Base-by-base conservation (phyloP, 2,888 invertebrate species). In the Sphaeridia pumilis region DNA sequence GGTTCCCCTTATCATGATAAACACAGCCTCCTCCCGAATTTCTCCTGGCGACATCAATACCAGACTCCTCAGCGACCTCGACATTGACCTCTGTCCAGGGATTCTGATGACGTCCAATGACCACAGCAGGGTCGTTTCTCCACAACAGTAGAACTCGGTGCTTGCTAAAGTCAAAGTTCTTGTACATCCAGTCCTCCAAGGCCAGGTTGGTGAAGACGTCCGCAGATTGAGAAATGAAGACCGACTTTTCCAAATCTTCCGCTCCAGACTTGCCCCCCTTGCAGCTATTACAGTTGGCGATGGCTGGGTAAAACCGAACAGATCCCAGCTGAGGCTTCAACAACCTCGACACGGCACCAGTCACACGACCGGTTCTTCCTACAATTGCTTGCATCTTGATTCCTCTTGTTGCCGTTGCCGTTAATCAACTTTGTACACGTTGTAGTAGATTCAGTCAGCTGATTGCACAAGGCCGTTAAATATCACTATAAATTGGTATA, bases 11-110 rank as follows among this genome's bases (percentile, higher is more conserved):
- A 71, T 98, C 97, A 70, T 98, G 97, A 71, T 89, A 98, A 24
- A 98, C 94, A 3, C 94, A 84, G 25, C 95, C 97, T 56, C 98
- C 79, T 26, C 97, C 97, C 71, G 94, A 94, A 68, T 88, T 88
- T 38, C 98, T 78, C 54, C 98, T 78, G 0, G 87, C 94, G 56
- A 94, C 67, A 12, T 78, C 74, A 52, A 95, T 81, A 17, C 81
- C 82, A 38, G 77, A 74, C 46, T 80, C 78, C 57, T 75, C 69
- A 46, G 87, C 70, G 38, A 76, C 75, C 2, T 80, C 76, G 2
- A 88, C 73, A 70, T 95, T 86, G 1, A 87, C 83, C 71, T 98
- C 97, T 28, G 82, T 70, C 85, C 94, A 98, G 1, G 94, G 92
- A 72, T 98, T 98, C 71, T 97, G 97, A 71, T 95, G 89, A 53